These are phyloP conservation scores for Pristionchus entomophagus DNA, from an alignment of 2,888 invertebrate species.

Conservation along the genomic window DNA sequence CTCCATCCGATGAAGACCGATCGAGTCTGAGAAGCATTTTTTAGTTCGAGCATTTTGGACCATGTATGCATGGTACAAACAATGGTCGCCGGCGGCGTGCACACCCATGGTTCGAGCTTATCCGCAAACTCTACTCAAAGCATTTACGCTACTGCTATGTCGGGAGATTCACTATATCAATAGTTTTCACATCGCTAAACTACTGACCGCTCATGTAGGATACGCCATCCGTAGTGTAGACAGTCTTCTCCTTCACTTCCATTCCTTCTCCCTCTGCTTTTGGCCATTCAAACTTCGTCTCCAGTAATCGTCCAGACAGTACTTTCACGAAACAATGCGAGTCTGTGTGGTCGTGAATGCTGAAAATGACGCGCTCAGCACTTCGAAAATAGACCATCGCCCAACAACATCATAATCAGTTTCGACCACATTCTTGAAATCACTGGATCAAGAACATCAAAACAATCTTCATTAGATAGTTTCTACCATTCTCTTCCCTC, in stretches of 20 bases:
- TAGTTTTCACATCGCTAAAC: too few species aligned
- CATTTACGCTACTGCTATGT: too few species aligned
- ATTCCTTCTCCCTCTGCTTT: constrained; percentile 79
- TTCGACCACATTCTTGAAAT: neutral
- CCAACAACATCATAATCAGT: constrained; percentile 28
- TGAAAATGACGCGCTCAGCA: constrained; percentile 80
- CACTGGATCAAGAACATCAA: neutral
- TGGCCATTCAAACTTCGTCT: constrained; percentile 90
- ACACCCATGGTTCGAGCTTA: too few species aligned
- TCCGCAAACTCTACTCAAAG: too few species aligned
- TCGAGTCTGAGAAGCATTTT: constrained; percentile 83
- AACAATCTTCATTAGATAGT: neutral
- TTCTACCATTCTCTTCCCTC: too few species aligned
- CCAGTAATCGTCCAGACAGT: constrained; percentile 87
- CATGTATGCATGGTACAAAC: too few species aligned
- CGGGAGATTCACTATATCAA: too few species aligned
- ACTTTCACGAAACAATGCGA: constrained; percentile 97
- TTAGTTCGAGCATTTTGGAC: too few species aligned
- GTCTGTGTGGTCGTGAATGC: constrained; percentile 95
- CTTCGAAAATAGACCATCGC: too few species aligned
- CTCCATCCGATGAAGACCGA: constrained; percentile 95
- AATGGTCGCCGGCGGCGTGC: too few species aligned
- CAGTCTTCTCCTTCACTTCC: constrained; percentile 82
- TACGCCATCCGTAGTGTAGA: constrained; percentile 85
- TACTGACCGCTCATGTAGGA: constrained; percentile 96